Percentiles rank a stretch among this genome's conserved stretches.
These are phyloP conservation scores for Nymphalis urticae DNA, from an alignment of 2,888 invertebrate genomes.

Conservation along the genomic window DNA sequence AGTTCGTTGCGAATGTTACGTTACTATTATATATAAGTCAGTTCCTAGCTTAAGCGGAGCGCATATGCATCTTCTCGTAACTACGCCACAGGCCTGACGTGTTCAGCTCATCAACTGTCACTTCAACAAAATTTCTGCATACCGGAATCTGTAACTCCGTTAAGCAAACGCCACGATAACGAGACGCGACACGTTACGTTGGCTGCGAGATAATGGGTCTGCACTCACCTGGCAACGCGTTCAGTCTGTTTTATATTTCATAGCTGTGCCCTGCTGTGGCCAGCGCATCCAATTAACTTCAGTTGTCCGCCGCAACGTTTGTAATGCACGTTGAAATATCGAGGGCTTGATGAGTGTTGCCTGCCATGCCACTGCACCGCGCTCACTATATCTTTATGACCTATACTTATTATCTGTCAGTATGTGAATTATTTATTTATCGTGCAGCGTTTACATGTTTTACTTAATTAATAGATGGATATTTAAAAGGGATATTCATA, in stretches of 20 bases:
- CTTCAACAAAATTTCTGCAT: slow-evolving; percentile 50
- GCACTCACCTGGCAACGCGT: slow-evolving; percentile 46
- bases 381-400: slow-evolving; percentile 55
- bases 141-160: slow-evolving; percentile 46
- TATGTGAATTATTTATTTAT: slow-evolving; percentile 35
- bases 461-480: slow-evolving; percentile 13
- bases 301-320: slow-evolving; percentile 65
- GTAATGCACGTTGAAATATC: slow-evolving; percentile 72
- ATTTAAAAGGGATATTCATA: background rate
- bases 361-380: slow-evolving; percentile 42
- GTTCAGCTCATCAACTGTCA: slow-evolving; percentile 54
- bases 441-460: slow-evolving; percentile 14
- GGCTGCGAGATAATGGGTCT: slow-evolving; percentile 52
- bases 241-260: slow-evolving; percentile 67
- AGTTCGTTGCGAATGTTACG: too few species aligned
- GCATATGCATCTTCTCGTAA: slow-evolving; percentile 36
- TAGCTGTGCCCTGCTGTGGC: slow-evolving; percentile 56
- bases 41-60: background rate
- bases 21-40: too few species aligned
- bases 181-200: slow-evolving; percentile 50
- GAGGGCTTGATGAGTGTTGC: slow-evolving; percentile 63
- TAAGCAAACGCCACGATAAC: slow-evolving; percentile 46
- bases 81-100: slow-evolving; percentile 39
- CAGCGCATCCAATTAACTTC: slow-evolving; percentile 76
- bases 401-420: slow-evolving; percentile 41